These are phyloP conservation scores for Vireo altiloquus DNA, from an alignment of 2,113 vertebrate genomes.

Conservation along the genomic window DNA sequence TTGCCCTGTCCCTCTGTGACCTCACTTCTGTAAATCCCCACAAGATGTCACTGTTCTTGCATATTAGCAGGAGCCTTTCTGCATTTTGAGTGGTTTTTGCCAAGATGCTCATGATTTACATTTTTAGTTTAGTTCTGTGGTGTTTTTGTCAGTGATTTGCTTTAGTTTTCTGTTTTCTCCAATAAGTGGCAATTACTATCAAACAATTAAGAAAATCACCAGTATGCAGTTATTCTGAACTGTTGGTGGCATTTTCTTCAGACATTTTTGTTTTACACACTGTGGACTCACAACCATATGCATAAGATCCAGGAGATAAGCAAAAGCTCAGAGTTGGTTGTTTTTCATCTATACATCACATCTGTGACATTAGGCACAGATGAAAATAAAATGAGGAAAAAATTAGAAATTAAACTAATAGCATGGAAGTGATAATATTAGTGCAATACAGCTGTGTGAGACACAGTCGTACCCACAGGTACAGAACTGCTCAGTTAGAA, in stretches of 20 bases:
- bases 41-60: constrained; percentile 55
- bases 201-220: not conserved
- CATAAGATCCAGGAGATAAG: not conserved
- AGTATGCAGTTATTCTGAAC: not conserved
- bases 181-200: not conserved
- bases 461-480: not conserved
- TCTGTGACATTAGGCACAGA: not conserved
- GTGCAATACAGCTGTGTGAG: not conserved
- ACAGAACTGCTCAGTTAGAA: not conserved
- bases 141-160: not conserved
- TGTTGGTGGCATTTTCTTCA: not conserved
- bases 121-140: not conserved
- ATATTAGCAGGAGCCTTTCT: not conserved
- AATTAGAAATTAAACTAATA: not conserved
- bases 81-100: not conserved
- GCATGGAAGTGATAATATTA: not conserved
- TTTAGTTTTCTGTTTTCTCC: not conserved
- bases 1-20: not conserved
- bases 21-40: constrained; percentile 19
- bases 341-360: not conserved
- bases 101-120: not conserved
- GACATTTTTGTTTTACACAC: not conserved
- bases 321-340: not conserved
- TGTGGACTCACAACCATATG: not conserved
- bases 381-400: not conserved